Conservation (phyloP, 2,888 invertebrate genomes). For the Ochropleura plecta region DNA sequence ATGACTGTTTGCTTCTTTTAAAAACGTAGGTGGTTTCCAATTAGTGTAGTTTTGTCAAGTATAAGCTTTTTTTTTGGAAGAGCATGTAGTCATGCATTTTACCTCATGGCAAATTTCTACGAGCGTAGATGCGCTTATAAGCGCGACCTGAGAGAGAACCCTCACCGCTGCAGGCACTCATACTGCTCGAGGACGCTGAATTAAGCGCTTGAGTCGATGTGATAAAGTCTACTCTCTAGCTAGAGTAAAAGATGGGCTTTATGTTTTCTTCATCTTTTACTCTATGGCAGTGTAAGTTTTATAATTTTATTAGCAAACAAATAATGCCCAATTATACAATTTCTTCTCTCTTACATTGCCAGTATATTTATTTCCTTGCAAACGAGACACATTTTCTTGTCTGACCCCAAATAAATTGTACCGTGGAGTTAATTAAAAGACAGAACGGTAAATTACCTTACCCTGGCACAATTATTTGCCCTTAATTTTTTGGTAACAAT, state of each 20-base stretch:
- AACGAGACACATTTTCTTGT: constrained; percentile 31
- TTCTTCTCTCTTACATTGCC: not conserved
- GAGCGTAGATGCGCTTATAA: no score
- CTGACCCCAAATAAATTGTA: constrained; percentile 44
- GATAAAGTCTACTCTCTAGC: no score
- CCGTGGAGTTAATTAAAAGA: constrained; percentile 48
- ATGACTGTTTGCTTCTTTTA: not conserved
- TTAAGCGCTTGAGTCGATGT: no score
- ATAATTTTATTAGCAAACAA: not conserved
- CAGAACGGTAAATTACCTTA: constrained; percentile 40
- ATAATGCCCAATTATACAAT: constrained; percentile 6
- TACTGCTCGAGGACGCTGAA: no score
- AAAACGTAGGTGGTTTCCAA: no score
- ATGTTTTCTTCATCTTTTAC: not conserved
- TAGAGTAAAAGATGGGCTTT: no score
- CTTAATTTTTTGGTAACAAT: constrained; percentile 33
- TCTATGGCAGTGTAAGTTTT: not conserved
- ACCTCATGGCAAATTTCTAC: no score
- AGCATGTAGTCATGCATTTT: no score
- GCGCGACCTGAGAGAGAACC: no score
- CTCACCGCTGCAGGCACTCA: no score
- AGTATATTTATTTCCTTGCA: constrained; percentile 5
- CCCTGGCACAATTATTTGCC: constrained; percentile 24
- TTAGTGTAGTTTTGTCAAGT: no score
- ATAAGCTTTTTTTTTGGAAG: no score